phyloP scores from a whole-genome alignment of 2,888 invertebrate genomes.

The Ecdyonurus torrentis region DNA sequence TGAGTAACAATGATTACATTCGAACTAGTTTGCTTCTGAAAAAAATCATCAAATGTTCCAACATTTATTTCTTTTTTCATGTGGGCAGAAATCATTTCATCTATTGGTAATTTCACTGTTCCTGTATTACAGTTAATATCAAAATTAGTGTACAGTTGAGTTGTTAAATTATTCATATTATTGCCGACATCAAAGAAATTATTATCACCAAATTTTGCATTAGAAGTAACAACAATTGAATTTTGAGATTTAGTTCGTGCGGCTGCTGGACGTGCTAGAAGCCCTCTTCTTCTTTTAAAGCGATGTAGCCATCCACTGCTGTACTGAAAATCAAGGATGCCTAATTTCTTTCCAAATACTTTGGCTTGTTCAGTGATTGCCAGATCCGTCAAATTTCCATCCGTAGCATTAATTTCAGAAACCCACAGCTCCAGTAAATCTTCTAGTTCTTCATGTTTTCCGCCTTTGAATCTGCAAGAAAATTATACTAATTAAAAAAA shows the following conservation, averaged over 20 bases:
- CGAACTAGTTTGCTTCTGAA: too few species aligned
- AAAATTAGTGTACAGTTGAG: not conserved
- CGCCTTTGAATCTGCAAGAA: not conserved
- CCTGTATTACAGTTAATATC: not conserved
- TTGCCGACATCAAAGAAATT: not conserved
- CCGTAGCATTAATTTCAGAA: not conserved
- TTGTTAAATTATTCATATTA: not conserved
- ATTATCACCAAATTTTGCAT: not conserved
- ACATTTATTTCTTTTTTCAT: too few species aligned
- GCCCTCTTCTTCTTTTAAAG: not conserved
- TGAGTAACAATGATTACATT: too few species aligned
- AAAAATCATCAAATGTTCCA: not conserved
- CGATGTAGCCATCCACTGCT: not conserved
- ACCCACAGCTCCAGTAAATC: not conserved
- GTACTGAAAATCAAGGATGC: not conserved
- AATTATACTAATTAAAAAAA: not conserved
- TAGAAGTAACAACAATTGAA: not conserved
- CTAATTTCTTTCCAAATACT: not conserved
- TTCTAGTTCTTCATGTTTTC: not conserved
- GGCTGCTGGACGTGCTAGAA: not conserved
- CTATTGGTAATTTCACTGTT: not conserved
- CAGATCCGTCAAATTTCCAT: not conserved
- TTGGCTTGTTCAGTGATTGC: not conserved
- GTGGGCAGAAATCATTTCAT: not conserved
- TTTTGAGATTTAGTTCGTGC: not conserved